Conservation (phyloP, 2,113 vertebrate genomes). For the Pygoscelis adeliae region DNA sequence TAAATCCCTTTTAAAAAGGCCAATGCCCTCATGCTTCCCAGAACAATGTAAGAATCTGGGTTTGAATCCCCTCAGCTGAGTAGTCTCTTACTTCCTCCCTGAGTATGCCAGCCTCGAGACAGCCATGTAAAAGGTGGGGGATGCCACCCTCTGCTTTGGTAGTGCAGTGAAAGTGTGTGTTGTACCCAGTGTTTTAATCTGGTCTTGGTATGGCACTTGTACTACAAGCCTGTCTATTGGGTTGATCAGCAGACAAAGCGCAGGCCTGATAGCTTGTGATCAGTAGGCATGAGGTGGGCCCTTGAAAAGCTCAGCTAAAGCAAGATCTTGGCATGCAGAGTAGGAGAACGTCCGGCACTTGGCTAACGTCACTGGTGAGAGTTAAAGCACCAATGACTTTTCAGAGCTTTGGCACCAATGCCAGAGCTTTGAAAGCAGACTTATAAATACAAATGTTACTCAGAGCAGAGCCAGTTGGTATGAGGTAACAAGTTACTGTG, state of each 20-base stretch:
- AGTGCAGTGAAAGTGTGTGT: background rate
- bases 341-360: fast-evolving
- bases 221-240: background rate
- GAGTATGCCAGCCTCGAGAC: background rate
- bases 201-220: background rate
- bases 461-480: background rate
- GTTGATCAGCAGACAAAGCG: background rate
- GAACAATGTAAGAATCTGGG: background rate
- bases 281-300: background rate
- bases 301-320: background rate
- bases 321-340: background rate
- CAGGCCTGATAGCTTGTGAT: background rate
- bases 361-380: background rate
- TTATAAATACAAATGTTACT: background rate
- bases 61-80: background rate
- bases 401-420: background rate
- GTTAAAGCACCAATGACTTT: background rate
- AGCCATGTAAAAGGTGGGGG: background rate
- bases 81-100: background rate
- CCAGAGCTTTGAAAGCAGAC: background rate
- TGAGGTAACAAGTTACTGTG: background rate
- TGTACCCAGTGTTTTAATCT: background rate
- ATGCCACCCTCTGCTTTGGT: background rate
- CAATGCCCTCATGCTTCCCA: background rate
- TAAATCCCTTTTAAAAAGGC: background rate